Evolutionary conservation across 2,888 invertebrate genomes (phyloP), one percentile per base, ranked within the genome.

Genomic region (Drosophila nigritarsus): DNA sequence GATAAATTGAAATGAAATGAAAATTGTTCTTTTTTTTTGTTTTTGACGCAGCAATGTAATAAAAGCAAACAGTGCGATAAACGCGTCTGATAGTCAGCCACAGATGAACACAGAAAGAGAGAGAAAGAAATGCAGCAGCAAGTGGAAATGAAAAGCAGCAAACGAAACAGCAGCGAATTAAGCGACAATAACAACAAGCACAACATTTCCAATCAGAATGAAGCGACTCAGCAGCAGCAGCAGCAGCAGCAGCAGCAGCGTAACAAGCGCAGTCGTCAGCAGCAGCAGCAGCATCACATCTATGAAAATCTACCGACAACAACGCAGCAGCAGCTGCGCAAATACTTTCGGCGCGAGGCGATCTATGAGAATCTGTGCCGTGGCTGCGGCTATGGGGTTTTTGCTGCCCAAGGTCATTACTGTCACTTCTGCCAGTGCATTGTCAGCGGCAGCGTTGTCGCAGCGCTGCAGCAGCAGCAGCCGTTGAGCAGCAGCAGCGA

Each of bases 301-400:
- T 87, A 90, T 71, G 88, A 91, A 42, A 91, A 87, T 77, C 65
- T 87, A 29, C 69, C 74, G 4, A 51, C 49, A 45, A 62, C 65
- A 18, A 27, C 59, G 15, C 34, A 69, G 65, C 73, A 73, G 68
- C 73, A 91, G 66, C 78, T 92, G 61, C 83, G 90, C 62, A 91
- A 91, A 64, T 92, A 90, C 72, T 91, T 92, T 75, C 89, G 86
- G 34, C 88, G 87, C 64, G 89, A 88, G 18, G 82, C 83, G 30
- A 84, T 91, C 64, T 93, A 93, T 58, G 92, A 93, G 78, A 93
- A 93, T 83, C 71, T 93, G 32, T 93, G 93, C 65, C 90, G 90
- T 45, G 92, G 92, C 58, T 93, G 93, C 67, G 92, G 92, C 53
- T 92, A 93, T 67, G 92, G 92, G 0, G 90, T 92, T 3, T 93